A percentile compares a stretch with the other conserved stretches of the same genome.
These are phyloP conservation scores for Iguana delicatissima DNA, from an alignment of 2,797 vertebrate genomes.

Conservation along the genomic window DNA sequence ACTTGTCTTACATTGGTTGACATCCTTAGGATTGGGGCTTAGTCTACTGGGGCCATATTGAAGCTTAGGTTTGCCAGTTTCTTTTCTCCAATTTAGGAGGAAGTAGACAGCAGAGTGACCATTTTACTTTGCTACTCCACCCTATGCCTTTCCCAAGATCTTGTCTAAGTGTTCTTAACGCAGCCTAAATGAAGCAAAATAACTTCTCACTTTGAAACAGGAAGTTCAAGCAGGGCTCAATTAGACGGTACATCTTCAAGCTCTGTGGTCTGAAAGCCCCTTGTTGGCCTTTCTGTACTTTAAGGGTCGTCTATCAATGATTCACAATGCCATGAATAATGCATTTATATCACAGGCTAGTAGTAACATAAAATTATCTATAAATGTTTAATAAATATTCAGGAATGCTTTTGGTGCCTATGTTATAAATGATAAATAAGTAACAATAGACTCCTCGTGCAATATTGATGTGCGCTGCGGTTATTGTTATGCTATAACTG, in stretches of 20 bases:
- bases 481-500: slow-evolving; percentile 79
- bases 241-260: slow-evolving; percentile 47
- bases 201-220: slow-evolving; percentile 6
- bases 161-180: slow-evolving; percentile 39
- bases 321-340: slow-evolving; percentile 80
- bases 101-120: not conserved
- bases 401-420: slow-evolving; percentile 79
- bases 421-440: slow-evolving; percentile 82
- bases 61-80: no score
- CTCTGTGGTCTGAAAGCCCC: slow-evolving; percentile 52
- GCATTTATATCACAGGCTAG: slow-evolving; percentile 77
- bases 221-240: slow-evolving; percentile 36
- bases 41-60: not conserved
- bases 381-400: slow-evolving; percentile 86
- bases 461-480: slow-evolving; percentile 79
- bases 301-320: slow-evolving; percentile 70
- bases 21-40: not conserved
- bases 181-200: slow-evolving; percentile 43
- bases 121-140: not conserved
- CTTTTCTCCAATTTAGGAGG: not conserved
- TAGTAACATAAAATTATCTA: slow-evolving; percentile 83
- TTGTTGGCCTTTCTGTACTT: slow-evolving; percentile 64
- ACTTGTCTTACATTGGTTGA: not conserved
- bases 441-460: slow-evolving; percentile 80
- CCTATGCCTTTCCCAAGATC: not conserved